phyloP scores from a whole-genome alignment of 1,140 invertebrate species.

The Zaprionus vittiger region DNA sequence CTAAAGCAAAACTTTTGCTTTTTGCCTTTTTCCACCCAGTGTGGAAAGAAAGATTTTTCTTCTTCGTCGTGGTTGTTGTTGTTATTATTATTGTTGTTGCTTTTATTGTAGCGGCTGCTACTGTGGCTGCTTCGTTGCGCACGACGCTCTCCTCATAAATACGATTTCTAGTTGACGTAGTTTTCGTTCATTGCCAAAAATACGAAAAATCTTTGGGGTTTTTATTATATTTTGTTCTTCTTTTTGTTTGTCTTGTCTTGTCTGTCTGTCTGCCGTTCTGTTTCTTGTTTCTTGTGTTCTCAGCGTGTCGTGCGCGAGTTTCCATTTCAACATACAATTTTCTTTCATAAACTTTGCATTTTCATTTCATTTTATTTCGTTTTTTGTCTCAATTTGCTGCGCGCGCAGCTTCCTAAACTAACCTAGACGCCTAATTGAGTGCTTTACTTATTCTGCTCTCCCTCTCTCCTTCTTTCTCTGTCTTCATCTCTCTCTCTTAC shows the following conservation, averaged over 20 bases:
- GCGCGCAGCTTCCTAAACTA: conserved; percentile 25
- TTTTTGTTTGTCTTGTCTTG: conserved; percentile 11
- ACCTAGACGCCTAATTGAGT: conserved; percentile 77
- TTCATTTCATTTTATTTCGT: conserved; percentile 28
- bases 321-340: conserved; percentile 79
- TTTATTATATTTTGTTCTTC: background rate
- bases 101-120: conserved; percentile 1
- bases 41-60: conserved; percentile 40
- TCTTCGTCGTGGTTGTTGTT: conserved; percentile 5
- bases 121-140: conserved; percentile 60
- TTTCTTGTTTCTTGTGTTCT: conserved; percentile 19
- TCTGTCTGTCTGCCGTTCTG: conserved; percentile 31
- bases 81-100: conserved; percentile 23
- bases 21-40: conserved; percentile 55
- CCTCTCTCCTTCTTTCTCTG: background rate
- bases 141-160: conserved; percentile 78
- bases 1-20: conserved; percentile 78
- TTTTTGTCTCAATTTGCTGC: conserved; percentile 19
- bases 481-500: background rate
- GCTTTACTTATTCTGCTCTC: conserved; percentile 29
- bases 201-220: conserved; percentile 41
- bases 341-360: conserved; percentile 79
- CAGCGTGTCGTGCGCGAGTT: conserved; percentile 69
- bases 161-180: conserved; percentile 74
- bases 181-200: conserved; percentile 83